phyloP scores from a whole-genome alignment of 2,797 vertebrate species.

The Oreochromis grahami region DNA sequence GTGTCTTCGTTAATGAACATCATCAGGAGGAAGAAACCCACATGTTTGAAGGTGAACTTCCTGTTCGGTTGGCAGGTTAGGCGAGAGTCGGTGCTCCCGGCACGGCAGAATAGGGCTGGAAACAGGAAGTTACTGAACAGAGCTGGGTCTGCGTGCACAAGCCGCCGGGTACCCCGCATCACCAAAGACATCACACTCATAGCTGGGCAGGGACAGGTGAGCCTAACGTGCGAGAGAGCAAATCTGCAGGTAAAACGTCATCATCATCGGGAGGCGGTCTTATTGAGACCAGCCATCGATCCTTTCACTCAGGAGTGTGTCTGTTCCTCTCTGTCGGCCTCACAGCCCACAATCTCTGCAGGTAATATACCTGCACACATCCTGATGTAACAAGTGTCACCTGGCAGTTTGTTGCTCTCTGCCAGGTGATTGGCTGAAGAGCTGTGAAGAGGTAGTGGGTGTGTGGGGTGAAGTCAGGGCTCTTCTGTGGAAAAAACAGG shows the following conservation, averaged over 20 bases:
- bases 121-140: neutral
- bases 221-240: neutral
- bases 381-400: neutral
- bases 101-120: neutral
- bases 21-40: slow-evolving; percentile 4
- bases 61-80: slow-evolving; percentile 29
- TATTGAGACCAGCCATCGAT: neutral
- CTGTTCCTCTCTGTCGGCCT: neutral
- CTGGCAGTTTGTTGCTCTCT: no score
- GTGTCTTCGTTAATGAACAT: neutral
- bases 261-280: neutral
- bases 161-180: slow-evolving; percentile 25
- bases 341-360: neutral
- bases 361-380: neutral
- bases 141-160: neutral
- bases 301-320: neutral
- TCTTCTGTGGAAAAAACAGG: no score
- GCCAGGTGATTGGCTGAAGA: no score
- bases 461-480: no score
- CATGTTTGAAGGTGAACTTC: slow-evolving; percentile 62
- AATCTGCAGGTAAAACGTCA: neutral
- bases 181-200: slow-evolving; percentile 61
- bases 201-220: slow-evolving; percentile 11
- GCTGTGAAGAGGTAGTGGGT: no score
- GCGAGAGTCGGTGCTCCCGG: neutral